Evolutionary conservation across 1,140 invertebrate genomes (phyloP).

Genomic region (Ruditapes philippinarum): DNA sequence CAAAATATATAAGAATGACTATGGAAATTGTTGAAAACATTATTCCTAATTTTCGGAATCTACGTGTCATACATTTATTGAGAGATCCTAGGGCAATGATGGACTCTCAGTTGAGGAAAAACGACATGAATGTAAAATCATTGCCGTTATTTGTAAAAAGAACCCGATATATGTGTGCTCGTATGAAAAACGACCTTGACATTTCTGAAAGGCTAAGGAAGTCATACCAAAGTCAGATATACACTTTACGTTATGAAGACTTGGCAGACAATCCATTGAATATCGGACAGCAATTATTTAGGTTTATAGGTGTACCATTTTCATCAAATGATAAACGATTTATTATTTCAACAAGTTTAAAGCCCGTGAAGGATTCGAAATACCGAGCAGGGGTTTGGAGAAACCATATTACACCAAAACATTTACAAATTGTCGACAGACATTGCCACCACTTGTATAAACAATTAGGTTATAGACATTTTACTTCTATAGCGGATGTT

Average conservation of each 20-base stretch:
- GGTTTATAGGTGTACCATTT: constrained; percentile 27
- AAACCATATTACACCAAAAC: constrained; percentile 15
- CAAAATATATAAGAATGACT: constrained; percentile 41
- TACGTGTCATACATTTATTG: constrained; percentile 39
- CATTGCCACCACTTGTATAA: constrained; percentile 16
- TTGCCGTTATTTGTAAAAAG: neutral
- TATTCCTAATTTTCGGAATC: neutral
- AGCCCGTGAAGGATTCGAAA: constrained; percentile 78
- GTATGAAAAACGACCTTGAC: neutral
- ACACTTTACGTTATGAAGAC: constrained; percentile 56
- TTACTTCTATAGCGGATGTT: neutral
- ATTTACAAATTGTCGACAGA: neutral
- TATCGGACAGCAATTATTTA: neutral
- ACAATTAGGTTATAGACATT: neutral
- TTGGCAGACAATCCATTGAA: constrained; percentile 23
- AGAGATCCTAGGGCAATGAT: constrained; percentile 63
- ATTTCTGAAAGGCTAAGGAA: neutral
- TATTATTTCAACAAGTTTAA: constrained; percentile 8
- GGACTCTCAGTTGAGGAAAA: constrained; percentile 57
- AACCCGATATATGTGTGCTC: constrained; percentile 22
- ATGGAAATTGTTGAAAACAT: neutral
- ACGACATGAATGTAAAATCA: constrained; percentile 29
- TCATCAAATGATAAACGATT: neutral
- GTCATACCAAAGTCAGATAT: constrained; percentile 9
- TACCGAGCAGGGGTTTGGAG: constrained; percentile 95